Evolutionary conservation across 2,888 invertebrate genomes (phyloP).

Genomic region (Drosophila stalkeri): DNA sequence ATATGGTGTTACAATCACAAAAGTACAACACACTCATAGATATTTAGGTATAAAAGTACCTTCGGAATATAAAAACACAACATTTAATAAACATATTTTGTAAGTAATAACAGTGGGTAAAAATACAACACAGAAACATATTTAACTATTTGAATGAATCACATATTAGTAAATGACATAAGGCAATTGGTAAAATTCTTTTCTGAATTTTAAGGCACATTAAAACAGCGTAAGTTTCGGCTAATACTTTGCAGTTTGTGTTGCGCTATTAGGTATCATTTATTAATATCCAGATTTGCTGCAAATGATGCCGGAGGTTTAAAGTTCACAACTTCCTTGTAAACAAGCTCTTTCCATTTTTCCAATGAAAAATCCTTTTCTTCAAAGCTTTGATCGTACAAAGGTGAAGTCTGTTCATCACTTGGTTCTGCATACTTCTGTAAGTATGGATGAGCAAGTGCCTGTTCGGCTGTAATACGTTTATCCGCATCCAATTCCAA

Average conservation of each 20-base stretch:
- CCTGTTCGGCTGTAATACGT: slow-evolving; percentile 91
- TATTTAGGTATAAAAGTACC: not conserved
- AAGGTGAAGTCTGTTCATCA: slow-evolving; percentile 95
- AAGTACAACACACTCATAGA: not conserved
- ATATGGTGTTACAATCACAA: too few species aligned
- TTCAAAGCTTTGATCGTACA: slow-evolving; percentile 98
- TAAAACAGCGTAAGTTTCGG: not conserved
- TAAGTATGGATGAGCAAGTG: slow-evolving; percentile 87
- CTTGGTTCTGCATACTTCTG: slow-evolving; percentile 98
- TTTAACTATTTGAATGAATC: slow-evolving; percentile 27
- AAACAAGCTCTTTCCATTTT: slow-evolving; percentile 93
- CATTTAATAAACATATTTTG: slow-evolving; percentile 26
- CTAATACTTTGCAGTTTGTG: slow-evolving; percentile 21
- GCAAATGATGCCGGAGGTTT: slow-evolving; percentile 87
- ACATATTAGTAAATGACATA: slow-evolving; percentile 15
- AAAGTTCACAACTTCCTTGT: slow-evolving; percentile 93
- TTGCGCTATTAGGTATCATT: slow-evolving; percentile 23
- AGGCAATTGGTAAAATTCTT: slow-evolving; percentile 22
- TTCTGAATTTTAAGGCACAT: not conserved
- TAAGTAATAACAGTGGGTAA: slow-evolving; percentile 38
- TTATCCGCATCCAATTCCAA: slow-evolving; percentile 97
- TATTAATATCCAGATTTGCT: slow-evolving; percentile 55
- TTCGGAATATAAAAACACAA: not conserved
- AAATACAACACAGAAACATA: slow-evolving; percentile 33
- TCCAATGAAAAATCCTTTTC: slow-evolving; percentile 96